These are phyloP conservation scores for Geodia barretti DNA, from an alignment of 37 sponge, comb jelly and placozoan species.

Conservation along the genomic window DNA sequence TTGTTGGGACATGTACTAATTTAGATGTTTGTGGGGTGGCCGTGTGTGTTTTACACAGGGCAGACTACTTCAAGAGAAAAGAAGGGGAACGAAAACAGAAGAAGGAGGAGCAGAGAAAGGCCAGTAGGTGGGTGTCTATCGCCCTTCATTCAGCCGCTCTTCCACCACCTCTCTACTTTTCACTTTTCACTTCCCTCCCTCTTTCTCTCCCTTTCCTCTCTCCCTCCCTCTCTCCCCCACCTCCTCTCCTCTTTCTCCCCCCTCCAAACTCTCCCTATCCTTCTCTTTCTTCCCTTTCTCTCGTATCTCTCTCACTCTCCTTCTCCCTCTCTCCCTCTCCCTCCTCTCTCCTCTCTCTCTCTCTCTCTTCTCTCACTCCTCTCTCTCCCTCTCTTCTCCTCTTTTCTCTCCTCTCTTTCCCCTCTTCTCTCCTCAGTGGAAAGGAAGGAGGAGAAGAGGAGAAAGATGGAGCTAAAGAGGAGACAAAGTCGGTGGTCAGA, in stretches of 20 bases:
- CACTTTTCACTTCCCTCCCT: neutral
- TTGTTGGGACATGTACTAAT: no score
- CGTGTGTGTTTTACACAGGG: no score
- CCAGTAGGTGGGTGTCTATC: neutral
- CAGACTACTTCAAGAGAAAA: conserved; percentile 53
- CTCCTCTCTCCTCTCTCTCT: no score
- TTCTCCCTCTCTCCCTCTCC: no score
- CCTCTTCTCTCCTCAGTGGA: no score
- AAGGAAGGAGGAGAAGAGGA: neutral
- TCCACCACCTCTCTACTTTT: neutral
- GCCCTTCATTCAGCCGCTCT: neutral
- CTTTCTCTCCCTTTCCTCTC: neutral
- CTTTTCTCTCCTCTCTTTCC: no score
- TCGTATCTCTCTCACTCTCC: neutral
- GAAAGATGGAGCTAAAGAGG: neutral
- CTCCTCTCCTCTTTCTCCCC: conserved; percentile 5
- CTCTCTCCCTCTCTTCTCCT: no score
- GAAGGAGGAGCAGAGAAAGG: conserved; percentile 11
- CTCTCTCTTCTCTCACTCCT: no score
- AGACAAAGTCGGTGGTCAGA: neutral
- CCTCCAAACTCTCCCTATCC: neutral
- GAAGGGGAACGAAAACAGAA: conserved; percentile 33
- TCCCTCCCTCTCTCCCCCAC: neutral
- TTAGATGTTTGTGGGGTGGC: no score
- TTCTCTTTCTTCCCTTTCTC: neutral